A percentile compares a stretch with the other conserved stretches of the same genome.
These are phyloP conservation scores for Astur gentilis DNA, from an alignment of 2,113 vertebrate genomes.

Conservation along the genomic window DNA sequence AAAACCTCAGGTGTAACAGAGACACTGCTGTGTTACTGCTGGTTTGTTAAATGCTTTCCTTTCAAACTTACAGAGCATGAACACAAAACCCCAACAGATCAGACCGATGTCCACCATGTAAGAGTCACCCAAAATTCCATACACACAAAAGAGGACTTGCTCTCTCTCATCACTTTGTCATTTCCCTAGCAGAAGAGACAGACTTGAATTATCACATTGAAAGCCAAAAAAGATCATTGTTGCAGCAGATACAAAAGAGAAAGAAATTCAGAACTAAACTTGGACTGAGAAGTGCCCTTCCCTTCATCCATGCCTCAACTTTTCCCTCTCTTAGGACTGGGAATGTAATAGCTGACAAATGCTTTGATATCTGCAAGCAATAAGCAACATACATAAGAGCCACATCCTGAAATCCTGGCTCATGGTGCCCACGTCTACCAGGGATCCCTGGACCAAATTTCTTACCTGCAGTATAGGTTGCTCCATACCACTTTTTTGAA, in stretches of 20 bases:
- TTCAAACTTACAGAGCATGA: neutral
- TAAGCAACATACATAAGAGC: neutral
- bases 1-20: neutral
- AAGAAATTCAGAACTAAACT: neutral
- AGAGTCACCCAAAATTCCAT: neutral
- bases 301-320: neutral
- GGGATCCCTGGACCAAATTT: neutral
- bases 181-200: neutral
- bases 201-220: neutral
- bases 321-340: neutral
- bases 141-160: neutral
- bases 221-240: neutral
- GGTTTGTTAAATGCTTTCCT: neutral
- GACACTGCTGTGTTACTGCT: neutral
- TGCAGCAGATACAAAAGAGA: neutral
- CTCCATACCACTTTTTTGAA: neutral
- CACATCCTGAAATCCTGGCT: neutral
- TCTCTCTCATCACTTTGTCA: neutral
- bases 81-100: neutral
- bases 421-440: neutral
- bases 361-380: neutral
- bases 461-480: neutral
- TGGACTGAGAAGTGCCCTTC: neutral
- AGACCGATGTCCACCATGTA: neutral
- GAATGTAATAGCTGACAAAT: neutral